Conservation (phyloP, 2,797 vertebrate genomes). For the Botia kubotai region DNA sequence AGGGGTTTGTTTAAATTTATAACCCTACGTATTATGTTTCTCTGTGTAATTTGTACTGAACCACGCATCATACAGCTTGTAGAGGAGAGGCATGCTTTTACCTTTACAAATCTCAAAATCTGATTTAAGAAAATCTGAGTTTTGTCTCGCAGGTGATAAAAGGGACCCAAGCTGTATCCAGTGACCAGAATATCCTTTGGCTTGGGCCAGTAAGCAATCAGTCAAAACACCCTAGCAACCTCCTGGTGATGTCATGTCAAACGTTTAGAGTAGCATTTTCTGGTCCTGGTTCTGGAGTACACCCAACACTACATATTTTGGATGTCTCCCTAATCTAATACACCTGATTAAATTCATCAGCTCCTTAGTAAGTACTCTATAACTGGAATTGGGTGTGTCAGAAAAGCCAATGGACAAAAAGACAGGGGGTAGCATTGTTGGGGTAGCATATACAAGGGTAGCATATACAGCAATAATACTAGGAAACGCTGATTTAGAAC, state of each 20-base stretch:
- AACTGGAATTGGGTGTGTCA: no score
- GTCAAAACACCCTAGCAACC: neutral
- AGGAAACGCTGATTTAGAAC: neutral
- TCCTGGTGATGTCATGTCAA: no score
- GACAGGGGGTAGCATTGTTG: no score
- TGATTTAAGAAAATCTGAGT: neutral
- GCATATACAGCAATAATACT: no score
- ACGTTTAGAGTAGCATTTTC: no score
- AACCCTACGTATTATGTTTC: neutral
- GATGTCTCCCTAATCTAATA: no score
- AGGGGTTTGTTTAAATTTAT: slow-evolving; percentile 9
- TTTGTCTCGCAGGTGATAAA: neutral
- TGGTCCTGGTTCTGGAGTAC: no score
- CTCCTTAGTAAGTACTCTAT: no score
- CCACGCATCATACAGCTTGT: neutral
- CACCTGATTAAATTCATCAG: no score
- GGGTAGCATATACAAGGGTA: no score
- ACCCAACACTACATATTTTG: no score
- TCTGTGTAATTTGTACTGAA: neutral
- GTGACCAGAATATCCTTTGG: neutral
- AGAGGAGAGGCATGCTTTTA: neutral
- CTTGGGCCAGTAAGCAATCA: neutral
- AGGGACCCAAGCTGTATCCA: neutral
- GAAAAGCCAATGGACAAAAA: no score
- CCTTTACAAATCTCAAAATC: neutral